Conservation (phyloP, 2,797 vertebrate genomes). For the Cirrhinus mrigala region DNA sequence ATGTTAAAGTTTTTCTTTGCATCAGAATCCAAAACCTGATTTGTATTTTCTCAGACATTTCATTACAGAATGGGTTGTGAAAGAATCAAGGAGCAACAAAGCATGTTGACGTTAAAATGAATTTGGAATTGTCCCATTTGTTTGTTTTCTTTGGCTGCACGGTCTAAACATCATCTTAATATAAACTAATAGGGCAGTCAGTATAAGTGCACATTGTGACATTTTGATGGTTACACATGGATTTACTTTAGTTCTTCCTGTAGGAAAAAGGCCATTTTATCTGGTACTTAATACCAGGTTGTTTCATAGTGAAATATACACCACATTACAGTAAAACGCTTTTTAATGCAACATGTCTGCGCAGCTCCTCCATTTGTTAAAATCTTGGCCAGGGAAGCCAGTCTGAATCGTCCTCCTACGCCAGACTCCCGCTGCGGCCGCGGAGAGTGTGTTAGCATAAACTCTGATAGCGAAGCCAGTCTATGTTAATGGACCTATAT, state of each 20-base stretch:
- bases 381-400: slow-evolving; percentile 39
- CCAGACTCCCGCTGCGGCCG: slow-evolving; percentile 41
- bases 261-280: slow-evolving; percentile 28
- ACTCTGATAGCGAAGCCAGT: slow-evolving; percentile 38
- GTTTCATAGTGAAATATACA: slow-evolving; percentile 22
- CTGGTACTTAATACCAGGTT: background rate
- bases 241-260: slow-evolving; percentile 16
- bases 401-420: slow-evolving; percentile 20
- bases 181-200: slow-evolving; percentile 16
- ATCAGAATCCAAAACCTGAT: background rate
- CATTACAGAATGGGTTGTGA: background rate
- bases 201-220: slow-evolving; percentile 17
- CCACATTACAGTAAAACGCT: slow-evolving; percentile 32
- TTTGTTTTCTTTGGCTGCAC: slow-evolving; percentile 33
- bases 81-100: too few species aligned
- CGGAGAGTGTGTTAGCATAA: slow-evolving; percentile 41
- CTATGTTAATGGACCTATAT: slow-evolving; percentile 54
- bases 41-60: background rate
- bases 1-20: background rate
- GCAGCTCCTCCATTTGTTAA: slow-evolving; percentile 47
- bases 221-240: slow-evolving; percentile 21
- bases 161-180: background rate
- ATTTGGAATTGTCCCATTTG: background rate
- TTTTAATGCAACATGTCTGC: slow-evolving; percentile 44
- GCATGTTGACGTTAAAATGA: background rate